phyloP scores from a whole-genome alignment of 2,797 vertebrate genomes.

The Chiropotes sagulatus region DNA sequence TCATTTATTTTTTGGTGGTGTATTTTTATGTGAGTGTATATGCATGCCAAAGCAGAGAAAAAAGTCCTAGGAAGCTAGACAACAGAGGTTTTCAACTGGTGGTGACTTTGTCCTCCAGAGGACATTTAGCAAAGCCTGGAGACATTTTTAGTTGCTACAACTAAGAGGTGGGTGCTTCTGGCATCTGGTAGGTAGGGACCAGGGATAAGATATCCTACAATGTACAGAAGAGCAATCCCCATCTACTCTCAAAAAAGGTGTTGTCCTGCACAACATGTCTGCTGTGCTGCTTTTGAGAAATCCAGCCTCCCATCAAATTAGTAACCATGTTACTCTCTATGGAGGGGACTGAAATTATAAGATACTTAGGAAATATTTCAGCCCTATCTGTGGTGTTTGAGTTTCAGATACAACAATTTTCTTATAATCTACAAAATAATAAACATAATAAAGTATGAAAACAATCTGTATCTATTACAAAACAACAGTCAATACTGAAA shows the following conservation, averaged over 20 bases:
- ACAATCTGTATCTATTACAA: not conserved
- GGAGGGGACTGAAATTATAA: not conserved
- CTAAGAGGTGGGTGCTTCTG: not conserved
- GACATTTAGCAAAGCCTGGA: not conserved
- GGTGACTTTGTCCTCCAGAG: not conserved
- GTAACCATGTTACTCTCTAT: not conserved
- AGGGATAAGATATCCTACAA: not conserved
- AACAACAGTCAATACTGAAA: not conserved
- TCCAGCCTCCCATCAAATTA: not conserved
- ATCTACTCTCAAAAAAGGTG: not conserved
- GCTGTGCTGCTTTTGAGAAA: not conserved
- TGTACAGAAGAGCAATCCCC: not conserved
- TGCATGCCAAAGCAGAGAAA: not conserved
- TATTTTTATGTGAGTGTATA: not conserved
- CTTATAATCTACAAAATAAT: slow-evolving; percentile 22
- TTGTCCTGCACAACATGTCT: not conserved
- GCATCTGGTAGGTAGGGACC: not conserved
- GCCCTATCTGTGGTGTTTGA: not conserved
- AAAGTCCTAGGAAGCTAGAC: not conserved
- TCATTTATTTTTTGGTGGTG: not conserved
- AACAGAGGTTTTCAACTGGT: not conserved
- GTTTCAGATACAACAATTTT: not conserved
- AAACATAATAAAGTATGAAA: slow-evolving; percentile 1
- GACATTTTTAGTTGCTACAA: not conserved
- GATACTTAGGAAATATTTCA: not conserved